Base-by-base conservation (phyloP, 1,140 invertebrate species). In the Tenebrio molitor region DNA sequence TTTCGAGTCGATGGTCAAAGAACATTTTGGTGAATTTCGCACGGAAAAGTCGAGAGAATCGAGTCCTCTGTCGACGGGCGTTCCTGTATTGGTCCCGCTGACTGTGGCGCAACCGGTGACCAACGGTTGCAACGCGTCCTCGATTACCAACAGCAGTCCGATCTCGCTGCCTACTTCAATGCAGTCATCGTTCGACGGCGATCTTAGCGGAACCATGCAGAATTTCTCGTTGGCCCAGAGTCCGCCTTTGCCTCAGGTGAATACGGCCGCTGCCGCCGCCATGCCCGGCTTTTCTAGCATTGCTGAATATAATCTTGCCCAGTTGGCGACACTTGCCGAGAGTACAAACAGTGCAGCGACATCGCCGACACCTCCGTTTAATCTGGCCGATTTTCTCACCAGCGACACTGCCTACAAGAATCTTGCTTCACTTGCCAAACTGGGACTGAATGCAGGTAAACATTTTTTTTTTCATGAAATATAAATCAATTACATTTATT, bases 341-440 rank as follows among this genome's bases (percentile, higher is more conserved):
- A 91, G 85, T 71, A 86, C 86, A 17, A 78, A 87, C 76, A 86
- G 87, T 79, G 86, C 89, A 4, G 89, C 89, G 72, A 88, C 90
- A 41, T 90, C 88, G 36, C 89, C 89, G 73, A 90, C 89, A 58
- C 87, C 90, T 71, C 81, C 84, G 3, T 93, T 93, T 70, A 92
- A 88, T 68, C 80, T 93, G 69, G 91, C 89, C 6, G 92, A 94
- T 79, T 84, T 95, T 64, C 87, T 94, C 25, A 87, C 89, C 66
- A 92, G 92, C 21, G 92, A 94, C 80, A 92, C 93, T 82, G 91
- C 93, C 33, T 89, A 93, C 72, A 94, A 94, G 81, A 97, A 96
- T 85, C 86, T 96, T 63, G 93, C 95, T 81, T 93, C 93, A 12
- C 87, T 96, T 63, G 94, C 94, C 50, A 96, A 96, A 84, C 86